These are phyloP conservation scores for Montipora foliosa DNA, from an alignment of 64 coral and sea anemone genomes.

Conservation along the genomic window DNA sequence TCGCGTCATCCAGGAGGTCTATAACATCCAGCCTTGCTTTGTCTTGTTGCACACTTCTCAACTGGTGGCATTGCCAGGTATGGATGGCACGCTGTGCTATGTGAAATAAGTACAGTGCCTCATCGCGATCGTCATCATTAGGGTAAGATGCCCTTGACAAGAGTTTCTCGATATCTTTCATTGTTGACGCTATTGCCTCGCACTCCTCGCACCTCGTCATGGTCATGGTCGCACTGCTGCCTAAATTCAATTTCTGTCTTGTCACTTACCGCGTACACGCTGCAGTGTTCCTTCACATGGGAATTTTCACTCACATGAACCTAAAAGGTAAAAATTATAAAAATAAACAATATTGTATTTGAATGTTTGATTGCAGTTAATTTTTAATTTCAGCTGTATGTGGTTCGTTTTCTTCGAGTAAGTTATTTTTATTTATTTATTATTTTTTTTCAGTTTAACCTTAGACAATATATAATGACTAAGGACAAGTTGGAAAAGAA, in stretches of 20 bases:
- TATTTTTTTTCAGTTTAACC: no score
- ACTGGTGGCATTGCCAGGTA: conserved; percentile 25
- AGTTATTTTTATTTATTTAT: no score
- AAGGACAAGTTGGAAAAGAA: no score
- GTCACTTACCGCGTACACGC: not conserved
- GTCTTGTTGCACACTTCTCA: conserved; percentile 33
- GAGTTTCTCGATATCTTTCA: not conserved
- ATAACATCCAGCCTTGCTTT: conserved; percentile 19
- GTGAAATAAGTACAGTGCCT: conserved; percentile 15
- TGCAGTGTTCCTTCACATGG: not conserved
- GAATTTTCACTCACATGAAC: not conserved
- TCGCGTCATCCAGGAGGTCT: not conserved
- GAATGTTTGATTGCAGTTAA: no score
- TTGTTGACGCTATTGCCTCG: conserved; percentile 2
- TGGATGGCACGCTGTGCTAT: conserved; percentile 22
- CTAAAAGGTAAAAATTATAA: not conserved
- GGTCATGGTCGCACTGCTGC: conserved; percentile 13
- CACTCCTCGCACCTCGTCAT: conserved; percentile 13
- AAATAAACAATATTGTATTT: not conserved
- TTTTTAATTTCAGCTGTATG: no score
- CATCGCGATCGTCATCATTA: conserved; percentile 40
- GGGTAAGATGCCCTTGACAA: conserved; percentile 1
- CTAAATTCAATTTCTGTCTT: not conserved
- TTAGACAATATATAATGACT: no score
- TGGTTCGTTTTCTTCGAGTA: no score